Base-by-base conservation (phyloP, 1,140 invertebrate genomes). In the Cyrtorhinus lividipennis region DNA sequence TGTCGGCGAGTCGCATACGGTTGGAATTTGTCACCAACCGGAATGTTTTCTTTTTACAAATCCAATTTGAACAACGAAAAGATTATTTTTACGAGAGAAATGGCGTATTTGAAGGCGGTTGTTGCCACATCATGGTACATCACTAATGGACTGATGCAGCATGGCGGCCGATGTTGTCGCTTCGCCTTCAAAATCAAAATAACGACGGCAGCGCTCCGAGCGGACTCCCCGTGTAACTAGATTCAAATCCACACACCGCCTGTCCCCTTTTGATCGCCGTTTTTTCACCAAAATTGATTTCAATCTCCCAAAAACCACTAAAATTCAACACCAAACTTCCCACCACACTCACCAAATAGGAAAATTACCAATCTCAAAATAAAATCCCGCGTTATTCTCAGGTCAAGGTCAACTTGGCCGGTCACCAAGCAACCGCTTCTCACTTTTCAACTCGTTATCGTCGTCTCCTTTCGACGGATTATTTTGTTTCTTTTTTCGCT, bases 401-500 rank as follows among this genome's bases (percentile, higher is more conserved):
- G n/a, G n/a, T n/a, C n/a, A n/a, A n/a, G n/a, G n/a, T n/a, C n/a
- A n/a, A n/a, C n/a, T n/a, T n/a, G n/a, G n/a, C n/a, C n/a, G n/a
- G n/a, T n/a, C n/a, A n/a, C n/a, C n/a, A n/a, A n/a, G n/a, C n/a
- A n/a, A n/a, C n/a, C n/a, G n/a, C n/a, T n/a, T n/a, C n/a, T n/a
- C n/a, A n/a, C n/a, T n/a, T n/a, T n/a, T n/a, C n/a, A n/a, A n/a
- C n/a, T n/a, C n/a, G n/a, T n/a, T n/a, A n/a, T n/a, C n/a, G n/a
- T n/a, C n/a, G n/a, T n/a, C n/a, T n/a, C n/a, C n/a, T n/a, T n/a
- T n/a, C 38, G 8, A 8, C n/a, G n/a, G 38, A 8, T 44, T 10
- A 44, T 44, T 44, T 8, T 44, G 38, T 44, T 44, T 44, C 27
- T 53, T 65, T 67, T 69, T 69, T 68, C 73, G 67, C 67, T 63